Conservation (phyloP, 2,113 vertebrate genomes). For the Hippocampus mohnikei region DNA sequence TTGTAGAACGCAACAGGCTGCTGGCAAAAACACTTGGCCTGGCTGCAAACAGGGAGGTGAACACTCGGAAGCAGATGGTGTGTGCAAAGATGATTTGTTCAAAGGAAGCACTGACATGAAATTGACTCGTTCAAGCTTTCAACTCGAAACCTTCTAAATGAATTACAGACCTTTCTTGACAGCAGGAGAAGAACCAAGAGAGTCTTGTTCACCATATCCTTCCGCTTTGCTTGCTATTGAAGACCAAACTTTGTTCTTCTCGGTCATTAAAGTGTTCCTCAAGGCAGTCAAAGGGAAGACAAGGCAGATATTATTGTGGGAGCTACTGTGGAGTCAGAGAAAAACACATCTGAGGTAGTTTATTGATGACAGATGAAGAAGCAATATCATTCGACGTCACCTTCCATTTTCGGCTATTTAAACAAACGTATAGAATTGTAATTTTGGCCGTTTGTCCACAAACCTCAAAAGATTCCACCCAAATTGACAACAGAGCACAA, state of each 20-base stretch:
- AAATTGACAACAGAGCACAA: too few relatives aligned
- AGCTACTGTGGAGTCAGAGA: neutral
- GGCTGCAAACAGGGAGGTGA: constrained; percentile 25
- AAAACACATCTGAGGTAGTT: neutral
- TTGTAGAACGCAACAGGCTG: constrained; percentile 8
- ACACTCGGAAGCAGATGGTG: neutral
- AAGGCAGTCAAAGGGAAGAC: neutral
- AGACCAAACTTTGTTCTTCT: constrained; percentile 5
- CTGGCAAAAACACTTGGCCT: constrained; percentile 1
- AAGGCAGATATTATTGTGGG: neutral
- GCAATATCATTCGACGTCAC: neutral
- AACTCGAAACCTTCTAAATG: constrained; percentile 1
- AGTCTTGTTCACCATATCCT: constrained; percentile 4
- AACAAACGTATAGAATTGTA: too few relatives aligned
- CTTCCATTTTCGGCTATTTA: neutral
- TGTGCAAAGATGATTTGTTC: neutral
- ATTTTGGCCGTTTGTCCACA: too few relatives aligned
- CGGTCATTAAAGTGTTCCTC: constrained; percentile 52
- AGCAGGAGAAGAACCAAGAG: neutral
- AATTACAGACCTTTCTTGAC: neutral
- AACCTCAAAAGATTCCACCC: too few relatives aligned
- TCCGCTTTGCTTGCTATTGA: constrained; percentile 2
- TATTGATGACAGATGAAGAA: too few relatives aligned
- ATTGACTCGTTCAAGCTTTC: constrained; percentile 4
- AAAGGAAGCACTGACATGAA: constrained; percentile 10